Evolutionary conservation across 2,888 invertebrate species (phyloP), one percentile per base, ranked within the genome.

Genomic region (Agonopterix alstromeriana): DNA sequence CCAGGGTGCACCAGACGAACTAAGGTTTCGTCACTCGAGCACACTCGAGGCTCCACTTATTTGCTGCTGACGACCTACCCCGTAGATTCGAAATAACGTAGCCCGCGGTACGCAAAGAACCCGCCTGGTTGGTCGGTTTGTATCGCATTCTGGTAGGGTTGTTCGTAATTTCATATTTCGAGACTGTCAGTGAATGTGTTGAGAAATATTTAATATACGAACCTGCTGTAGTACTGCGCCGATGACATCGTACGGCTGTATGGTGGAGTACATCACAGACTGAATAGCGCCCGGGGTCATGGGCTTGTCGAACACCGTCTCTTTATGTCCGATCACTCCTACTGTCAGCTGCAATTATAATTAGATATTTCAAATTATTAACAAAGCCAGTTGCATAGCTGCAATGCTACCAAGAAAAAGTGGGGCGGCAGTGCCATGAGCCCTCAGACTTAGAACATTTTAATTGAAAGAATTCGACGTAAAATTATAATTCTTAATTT

Each of bases 221-320:
- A 98, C 98, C 86, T 98, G 98, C 73, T 98, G 97, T 46, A 98
- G 82, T 0, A 98, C 98, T 1, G 97, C 96, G 57, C 97, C 97
- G 51, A 97, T 95, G 17, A 97, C 92, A 81, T 98, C 96, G 66
- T 96, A 95, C 0, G 95, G 95, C 73, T 97, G 96, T 58, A 97
- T 96, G 5, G 93, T 94, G 10, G 93, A 93, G 81, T 98, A 99
- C 89, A 99, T 94, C 7, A 98, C 95, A 27, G 94, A 93, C 68
- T 97, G 95, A 48, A 99, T 97, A 86, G 98, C 98, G 1, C 94
- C 93, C 0, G 99, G 99, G 1, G 98, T 97, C 93, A 98, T 94
- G 0, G 99, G 99, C 70, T 98, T 98, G 80, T 98, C 98, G 68
- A 99, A 96, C n/a, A 97, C 95, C 0, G 97, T 96, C 84, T 99